Percentiles rank a stretch among this genome's conserved stretches.
Evolutionary conservation across 1,140 invertebrate species (phyloP).

Genomic region (Olivierus martensii): DNA sequence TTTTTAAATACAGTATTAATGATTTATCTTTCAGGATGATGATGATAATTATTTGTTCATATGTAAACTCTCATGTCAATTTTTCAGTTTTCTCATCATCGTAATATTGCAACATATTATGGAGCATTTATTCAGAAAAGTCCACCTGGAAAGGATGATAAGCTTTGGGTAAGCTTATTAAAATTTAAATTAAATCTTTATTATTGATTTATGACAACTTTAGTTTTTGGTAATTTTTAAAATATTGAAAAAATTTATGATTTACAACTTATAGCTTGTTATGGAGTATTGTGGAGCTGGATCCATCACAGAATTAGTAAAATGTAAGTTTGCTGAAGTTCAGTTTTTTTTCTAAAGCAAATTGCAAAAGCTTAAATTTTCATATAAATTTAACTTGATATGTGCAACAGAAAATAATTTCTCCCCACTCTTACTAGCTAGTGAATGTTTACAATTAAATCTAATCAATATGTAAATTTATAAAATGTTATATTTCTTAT

Average conservation of each 20-base stretch:
- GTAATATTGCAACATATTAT: slow-evolving; percentile 99
- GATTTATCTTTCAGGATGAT: no score
- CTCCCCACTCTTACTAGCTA: no score
- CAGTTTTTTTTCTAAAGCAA: not conserved
- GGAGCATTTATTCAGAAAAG: slow-evolving; percentile 99
- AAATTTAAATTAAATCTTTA: not conserved
- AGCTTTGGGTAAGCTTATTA: slow-evolving; percentile 56
- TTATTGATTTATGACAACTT: not conserved
- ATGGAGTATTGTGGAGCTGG: slow-evolving; percentile 99
- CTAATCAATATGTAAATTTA: no score
- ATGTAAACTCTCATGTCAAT: not conserved
- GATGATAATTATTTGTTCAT: no score
- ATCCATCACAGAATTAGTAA: slow-evolving; percentile 97
- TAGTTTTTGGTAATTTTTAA: not conserved
- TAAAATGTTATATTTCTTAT: no score
- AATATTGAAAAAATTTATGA: not conserved
- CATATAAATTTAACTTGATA: no score
- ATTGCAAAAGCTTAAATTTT: no score
- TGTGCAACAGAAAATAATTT: no score
- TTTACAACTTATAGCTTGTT: slow-evolving; percentile 47
- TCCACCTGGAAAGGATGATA: slow-evolving; percentile 94
- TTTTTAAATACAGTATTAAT: no score
- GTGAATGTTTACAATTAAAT: no score
- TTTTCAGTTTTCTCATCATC: slow-evolving; percentile 79
- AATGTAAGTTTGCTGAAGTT: slow-evolving; percentile 49